Conservation (phyloP, 1,140 invertebrate genomes). For the Eulimnadia texana region DNA sequence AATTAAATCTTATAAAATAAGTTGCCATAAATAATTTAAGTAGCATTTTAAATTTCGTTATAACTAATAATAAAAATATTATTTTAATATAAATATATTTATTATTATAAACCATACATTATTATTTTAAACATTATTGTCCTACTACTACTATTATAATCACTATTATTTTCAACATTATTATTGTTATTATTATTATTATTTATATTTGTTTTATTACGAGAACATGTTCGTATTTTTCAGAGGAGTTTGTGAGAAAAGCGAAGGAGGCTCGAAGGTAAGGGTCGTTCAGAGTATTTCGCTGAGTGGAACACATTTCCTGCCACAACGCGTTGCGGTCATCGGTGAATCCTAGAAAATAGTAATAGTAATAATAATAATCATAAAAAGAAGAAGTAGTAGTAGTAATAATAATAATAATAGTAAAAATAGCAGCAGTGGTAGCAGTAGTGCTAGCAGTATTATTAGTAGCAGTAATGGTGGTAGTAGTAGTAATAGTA, state of each 20-base stretch:
- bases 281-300: slow-evolving; percentile 60
- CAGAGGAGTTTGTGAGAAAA: slow-evolving; percentile 68
- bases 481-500: slow-evolving; percentile 18
- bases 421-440: too few relatives aligned
- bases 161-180: neutral
- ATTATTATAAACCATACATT: too few relatives aligned
- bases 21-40: too few relatives aligned
- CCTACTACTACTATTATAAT: neutral
- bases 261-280: slow-evolving; percentile 83
- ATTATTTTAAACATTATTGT: too few relatives aligned
- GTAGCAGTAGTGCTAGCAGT: too few relatives aligned
- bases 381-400: neutral
- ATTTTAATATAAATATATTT: too few relatives aligned
- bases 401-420: neutral
- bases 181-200: neutral
- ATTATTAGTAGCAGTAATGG: too few relatives aligned
- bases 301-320: slow-evolving; percentile 54
- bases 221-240: slow-evolving; percentile 63
- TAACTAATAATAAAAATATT: too few relatives aligned
- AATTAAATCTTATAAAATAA: neutral
- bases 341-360: slow-evolving; percentile 55
- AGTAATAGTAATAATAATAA: slow-evolving; percentile 10
- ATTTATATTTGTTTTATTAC: slow-evolving; percentile 34
- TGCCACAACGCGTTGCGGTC: slow-evolving; percentile 65
- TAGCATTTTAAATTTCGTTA: too few relatives aligned